Evolutionary conservation across 2,888 invertebrate species (phyloP).

Genomic region (Eupithecia centaureata): DNA sequence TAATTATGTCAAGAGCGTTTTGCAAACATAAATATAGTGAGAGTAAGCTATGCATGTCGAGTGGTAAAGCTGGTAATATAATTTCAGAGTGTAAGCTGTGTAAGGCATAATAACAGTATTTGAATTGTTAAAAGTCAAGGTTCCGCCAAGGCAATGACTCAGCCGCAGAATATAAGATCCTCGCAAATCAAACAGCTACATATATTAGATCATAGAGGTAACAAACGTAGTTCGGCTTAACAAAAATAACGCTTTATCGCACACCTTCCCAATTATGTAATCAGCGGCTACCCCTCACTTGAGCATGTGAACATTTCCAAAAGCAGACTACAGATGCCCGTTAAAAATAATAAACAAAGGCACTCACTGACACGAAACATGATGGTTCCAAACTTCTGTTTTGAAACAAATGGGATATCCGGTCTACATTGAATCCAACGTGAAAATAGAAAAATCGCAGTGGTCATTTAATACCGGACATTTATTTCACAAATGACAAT

Average conservation of each 20-base stretch:
- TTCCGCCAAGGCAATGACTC: conserved; percentile 5
- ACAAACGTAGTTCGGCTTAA: neutral
- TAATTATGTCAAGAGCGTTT: conserved; percentile 2
- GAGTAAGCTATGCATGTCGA: neutral
- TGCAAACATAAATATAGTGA: neutral
- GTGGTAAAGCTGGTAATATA: neutral
- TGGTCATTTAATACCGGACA: conserved; percentile 20
- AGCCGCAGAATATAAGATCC: neutral
- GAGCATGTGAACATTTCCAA: conserved; percentile 57
- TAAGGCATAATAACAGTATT: conserved; percentile 1
- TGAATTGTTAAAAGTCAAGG: conserved; percentile 1
- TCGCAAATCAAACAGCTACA: neutral
- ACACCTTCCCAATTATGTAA: conserved; percentile 54
- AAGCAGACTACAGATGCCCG: conserved; percentile 53
- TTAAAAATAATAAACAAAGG: conserved; percentile 74
- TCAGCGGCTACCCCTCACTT: conserved; percentile 61
- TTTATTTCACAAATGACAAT: neutral
- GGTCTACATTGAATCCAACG: conserved; percentile 55
- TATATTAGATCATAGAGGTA: neutral
- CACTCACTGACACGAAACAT: conserved; percentile 69
- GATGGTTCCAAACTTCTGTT: conserved; percentile 58
- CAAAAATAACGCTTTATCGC: conserved; percentile 33
- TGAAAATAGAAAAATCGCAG: conserved; percentile 50
- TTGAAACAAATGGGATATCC: conserved; percentile 74
- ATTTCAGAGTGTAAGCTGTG: neutral